phyloP scores from a whole-genome alignment of 2,888 invertebrate genomes.

The Leptinotarsa peninsularis region DNA sequence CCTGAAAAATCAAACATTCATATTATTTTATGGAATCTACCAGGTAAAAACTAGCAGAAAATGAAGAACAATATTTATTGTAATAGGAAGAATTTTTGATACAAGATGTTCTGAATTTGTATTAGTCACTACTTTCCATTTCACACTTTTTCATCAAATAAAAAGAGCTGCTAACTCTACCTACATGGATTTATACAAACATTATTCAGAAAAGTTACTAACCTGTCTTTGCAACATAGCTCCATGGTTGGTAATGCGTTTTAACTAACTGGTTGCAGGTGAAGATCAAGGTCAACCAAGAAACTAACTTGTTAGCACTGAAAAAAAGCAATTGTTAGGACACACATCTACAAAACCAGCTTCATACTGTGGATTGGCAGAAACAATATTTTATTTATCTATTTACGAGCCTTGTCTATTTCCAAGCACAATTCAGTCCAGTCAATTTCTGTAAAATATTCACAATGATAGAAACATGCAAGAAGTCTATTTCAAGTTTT shows the following conservation, averaged over 20 bases:
- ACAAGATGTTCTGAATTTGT: not conserved
- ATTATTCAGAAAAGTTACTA: conserved; percentile 38
- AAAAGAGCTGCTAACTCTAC: too few species aligned
- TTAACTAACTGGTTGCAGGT: conserved; percentile 85
- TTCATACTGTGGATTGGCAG: not conserved
- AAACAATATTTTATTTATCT: too few species aligned
- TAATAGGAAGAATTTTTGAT: not conserved
- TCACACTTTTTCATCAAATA: too few species aligned
- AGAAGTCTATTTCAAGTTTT: not conserved
- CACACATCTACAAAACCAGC: not conserved
- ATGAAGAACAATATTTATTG: too few species aligned
- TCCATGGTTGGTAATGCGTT: conserved; percentile 88
- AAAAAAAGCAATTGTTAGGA: conserved; percentile 51
- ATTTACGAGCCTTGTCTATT: too few species aligned
- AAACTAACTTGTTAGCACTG: conserved; percentile 89
- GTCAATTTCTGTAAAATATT: too few species aligned
- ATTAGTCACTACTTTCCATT: not conserved
- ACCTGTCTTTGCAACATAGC: conserved; percentile 95
- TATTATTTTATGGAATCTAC: not conserved
- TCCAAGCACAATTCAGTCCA: too few species aligned
- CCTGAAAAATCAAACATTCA: conserved; percentile 69
- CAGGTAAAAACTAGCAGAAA: too few species aligned
- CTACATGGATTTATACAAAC: too few species aligned
- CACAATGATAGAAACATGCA: too few species aligned
- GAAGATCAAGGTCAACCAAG: conserved; percentile 94